Percentiles rank a stretch among this genome's conserved stretches.
These are phyloP conservation scores for Parnassius mnemosyne DNA, from an alignment of 2,888 invertebrate genomes.

Conservation along the genomic window DNA sequence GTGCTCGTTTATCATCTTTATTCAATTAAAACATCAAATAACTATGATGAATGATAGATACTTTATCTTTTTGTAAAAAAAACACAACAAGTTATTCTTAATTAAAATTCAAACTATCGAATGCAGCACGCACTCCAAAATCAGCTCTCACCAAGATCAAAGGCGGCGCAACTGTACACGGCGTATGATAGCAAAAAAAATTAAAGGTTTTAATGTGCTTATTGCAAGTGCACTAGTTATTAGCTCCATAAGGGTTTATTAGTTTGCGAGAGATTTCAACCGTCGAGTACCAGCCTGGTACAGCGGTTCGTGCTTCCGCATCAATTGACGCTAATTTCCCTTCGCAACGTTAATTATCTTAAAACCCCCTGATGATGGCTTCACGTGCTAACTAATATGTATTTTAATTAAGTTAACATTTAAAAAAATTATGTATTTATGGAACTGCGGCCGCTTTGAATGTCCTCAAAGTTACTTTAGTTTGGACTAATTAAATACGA, in stretches of 20 bases:
- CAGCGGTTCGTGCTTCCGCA: slow-evolving; percentile 11
- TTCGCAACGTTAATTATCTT: slow-evolving; percentile 11
- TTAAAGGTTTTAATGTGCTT: slow-evolving; percentile 15
- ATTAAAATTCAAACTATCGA: slow-evolving; percentile 1
- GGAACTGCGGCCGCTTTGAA: background rate
- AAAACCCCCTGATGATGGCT: background rate
- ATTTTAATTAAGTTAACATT: background rate
- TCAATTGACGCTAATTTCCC: slow-evolving; percentile 22
- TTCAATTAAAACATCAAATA: too few relatives aligned
- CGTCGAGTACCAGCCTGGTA: slow-evolving; percentile 1
- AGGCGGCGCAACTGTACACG: slow-evolving; percentile 1
- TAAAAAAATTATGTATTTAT: background rate
- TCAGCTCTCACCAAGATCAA: slow-evolving; percentile 8
- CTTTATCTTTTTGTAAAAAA: too few relatives aligned
- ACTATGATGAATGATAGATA: too few relatives aligned
- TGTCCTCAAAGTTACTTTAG: background rate
- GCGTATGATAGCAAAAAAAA: slow-evolving; percentile 17
- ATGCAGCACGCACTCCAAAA: slow-evolving; percentile 4
- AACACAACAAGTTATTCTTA: too few relatives aligned
- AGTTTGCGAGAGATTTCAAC: slow-evolving; percentile 8
- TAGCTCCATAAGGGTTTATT: slow-evolving; percentile 10
- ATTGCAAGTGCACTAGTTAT: slow-evolving; percentile 22
- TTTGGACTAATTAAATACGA: background rate
- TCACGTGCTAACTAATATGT: background rate
- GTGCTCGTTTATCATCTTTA: too few relatives aligned